A percentile compares a stretch with the other conserved stretches of the same genome.
These are phyloP conservation scores for Onychostoma macrolepis DNA, from an alignment of 2,113 vertebrate genomes.

Conservation along the genomic window DNA sequence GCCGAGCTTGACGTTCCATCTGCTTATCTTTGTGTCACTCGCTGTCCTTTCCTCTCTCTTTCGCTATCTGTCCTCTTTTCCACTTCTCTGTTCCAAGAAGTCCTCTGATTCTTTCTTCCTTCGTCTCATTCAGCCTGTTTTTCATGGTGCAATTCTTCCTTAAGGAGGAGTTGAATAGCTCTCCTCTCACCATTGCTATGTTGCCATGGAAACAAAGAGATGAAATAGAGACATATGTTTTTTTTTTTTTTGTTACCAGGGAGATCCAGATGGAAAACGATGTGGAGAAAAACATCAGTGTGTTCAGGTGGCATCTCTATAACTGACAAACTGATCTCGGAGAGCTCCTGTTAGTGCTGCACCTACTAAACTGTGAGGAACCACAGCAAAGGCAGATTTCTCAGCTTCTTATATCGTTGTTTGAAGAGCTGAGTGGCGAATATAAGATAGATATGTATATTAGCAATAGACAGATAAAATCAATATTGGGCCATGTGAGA, in stretches of 20 bases:
- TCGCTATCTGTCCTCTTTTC: slow-evolving; percentile 32
- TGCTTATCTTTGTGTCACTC: slow-evolving; percentile 18
- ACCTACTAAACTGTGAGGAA: neutral
- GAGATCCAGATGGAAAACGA: slow-evolving; percentile 58
- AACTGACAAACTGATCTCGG: slow-evolving; percentile 21
- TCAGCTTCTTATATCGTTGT: neutral
- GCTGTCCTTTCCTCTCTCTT: slow-evolving; percentile 21
- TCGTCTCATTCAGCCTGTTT: slow-evolving; percentile 42
- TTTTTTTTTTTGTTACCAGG: slow-evolving; percentile 63
- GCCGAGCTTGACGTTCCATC: slow-evolving; percentile 63
- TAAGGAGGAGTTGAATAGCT: slow-evolving; percentile 63
- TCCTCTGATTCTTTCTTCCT: slow-evolving; percentile 32
- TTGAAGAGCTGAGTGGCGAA: neutral
- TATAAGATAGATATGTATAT: neutral
- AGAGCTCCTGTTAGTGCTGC: neutral
- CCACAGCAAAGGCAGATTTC: neutral
- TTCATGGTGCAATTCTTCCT: slow-evolving; percentile 59
- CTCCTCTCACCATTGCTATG: slow-evolving; percentile 61
- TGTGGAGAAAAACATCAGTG: slow-evolving; percentile 38
- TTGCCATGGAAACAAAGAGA: slow-evolving; percentile 77
- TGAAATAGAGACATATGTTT: slow-evolving; percentile 68
- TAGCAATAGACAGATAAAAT: neutral
- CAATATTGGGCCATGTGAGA: neutral
- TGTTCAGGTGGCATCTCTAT: slow-evolving; percentile 36
- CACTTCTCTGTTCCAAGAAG: slow-evolving; percentile 40